These are phyloP conservation scores for Caradrina clavipalpis DNA, from an alignment of 2,888 invertebrate species.

Conservation along the genomic window DNA sequence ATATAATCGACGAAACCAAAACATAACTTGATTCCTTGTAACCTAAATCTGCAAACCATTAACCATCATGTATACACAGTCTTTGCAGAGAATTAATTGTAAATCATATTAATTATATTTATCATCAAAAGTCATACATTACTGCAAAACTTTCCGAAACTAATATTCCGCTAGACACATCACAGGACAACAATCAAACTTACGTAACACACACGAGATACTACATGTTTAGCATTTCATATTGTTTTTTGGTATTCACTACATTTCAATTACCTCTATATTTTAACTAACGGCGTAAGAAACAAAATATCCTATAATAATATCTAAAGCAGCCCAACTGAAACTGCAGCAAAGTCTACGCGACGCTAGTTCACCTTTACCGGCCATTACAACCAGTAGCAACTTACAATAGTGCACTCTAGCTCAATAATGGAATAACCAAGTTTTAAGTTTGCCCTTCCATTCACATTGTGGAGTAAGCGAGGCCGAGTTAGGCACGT, in stretches of 20 bases:
- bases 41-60: constrained; percentile 67
- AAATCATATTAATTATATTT: constrained; percentile 56
- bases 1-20: constrained; percentile 83
- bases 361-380: constrained; percentile 4
- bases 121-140: constrained; percentile 45
- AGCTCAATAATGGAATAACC: constrained; percentile 51
- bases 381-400: too few relatives aligned
- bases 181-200: constrained; percentile 62
- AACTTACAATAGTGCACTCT: constrained; percentile 3
- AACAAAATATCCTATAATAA: constrained; percentile 44
- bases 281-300: constrained; percentile 49
- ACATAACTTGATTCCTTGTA: constrained; percentile 74
- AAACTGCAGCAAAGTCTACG: constrained; percentile 51
- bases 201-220: constrained; percentile 54
- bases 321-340: constrained; percentile 55
- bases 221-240: constrained; percentile 60
- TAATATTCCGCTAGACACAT: constrained; percentile 56
- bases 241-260: constrained; percentile 66
- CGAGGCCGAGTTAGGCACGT: constrained; percentile 50
- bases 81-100: constrained; percentile 54
- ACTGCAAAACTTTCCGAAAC: constrained; percentile 48
- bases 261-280: constrained; percentile 46
- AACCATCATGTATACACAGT: constrained; percentile 56
- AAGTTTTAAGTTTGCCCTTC: constrained; percentile 34
- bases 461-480: constrained; percentile 33